Conservation (phyloP, 2,113 vertebrate species). For the Telmatochromis brichardi region DNA sequence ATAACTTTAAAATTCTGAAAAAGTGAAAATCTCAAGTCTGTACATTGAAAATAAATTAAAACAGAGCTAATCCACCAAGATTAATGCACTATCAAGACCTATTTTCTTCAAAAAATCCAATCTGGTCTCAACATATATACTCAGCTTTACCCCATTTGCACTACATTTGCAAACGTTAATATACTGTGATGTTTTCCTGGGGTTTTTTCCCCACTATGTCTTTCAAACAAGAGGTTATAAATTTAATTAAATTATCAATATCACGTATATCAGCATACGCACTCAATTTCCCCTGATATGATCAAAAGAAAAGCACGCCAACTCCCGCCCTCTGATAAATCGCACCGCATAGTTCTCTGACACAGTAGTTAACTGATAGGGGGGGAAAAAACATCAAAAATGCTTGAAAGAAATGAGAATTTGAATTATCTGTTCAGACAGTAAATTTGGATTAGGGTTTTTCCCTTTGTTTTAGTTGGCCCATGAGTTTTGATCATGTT, state of each 20-base stretch:
- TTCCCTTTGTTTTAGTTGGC: constrained; percentile 46
- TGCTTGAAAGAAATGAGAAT: constrained; percentile 13
- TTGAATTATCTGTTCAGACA: constrained; percentile 50
- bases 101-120: neutral
- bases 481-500: constrained; percentile 10
- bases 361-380: constrained; percentile 7
- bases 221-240: neutral
- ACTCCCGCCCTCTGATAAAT: neutral
- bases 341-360: neutral
- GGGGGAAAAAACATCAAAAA: neutral
- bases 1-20: neutral
- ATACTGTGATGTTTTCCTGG: neutral
- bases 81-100: neutral
- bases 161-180: neutral
- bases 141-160: neutral
- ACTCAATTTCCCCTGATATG: neutral
- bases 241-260: neutral
- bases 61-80: neutral
- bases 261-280: neutral
- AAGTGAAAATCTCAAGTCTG: neutral
- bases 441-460: constrained; percentile 53
- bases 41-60: neutral
- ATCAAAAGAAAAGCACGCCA: constrained; percentile 18
- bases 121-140: neutral
- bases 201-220: neutral